Evolutionary conservation across 2,113 vertebrate species (phyloP).

Genomic region (Mesembrinibis cayennensis): DNA sequence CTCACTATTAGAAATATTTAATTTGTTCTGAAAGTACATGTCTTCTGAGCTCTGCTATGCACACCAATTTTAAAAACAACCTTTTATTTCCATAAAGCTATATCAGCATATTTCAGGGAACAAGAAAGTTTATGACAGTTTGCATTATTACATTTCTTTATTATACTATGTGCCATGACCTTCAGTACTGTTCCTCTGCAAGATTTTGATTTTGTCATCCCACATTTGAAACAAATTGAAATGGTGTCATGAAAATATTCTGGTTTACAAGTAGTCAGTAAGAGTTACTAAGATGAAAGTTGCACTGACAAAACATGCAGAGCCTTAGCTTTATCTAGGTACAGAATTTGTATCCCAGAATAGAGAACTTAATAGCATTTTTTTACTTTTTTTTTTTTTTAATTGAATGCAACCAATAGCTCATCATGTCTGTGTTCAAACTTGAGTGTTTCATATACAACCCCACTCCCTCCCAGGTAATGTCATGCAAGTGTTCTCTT

Average conservation of each 20-base stretch:
- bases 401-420: background rate
- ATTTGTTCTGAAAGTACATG: background rate
- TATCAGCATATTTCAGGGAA: background rate
- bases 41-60: background rate
- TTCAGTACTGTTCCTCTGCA: background rate
- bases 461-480: background rate
- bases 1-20: background rate
- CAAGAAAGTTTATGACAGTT: background rate
- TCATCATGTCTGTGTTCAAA: background rate
- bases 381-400: background rate
- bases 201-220: background rate
- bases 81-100: background rate
- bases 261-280: background rate
- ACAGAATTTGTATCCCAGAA: background rate
- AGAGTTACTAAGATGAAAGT: background rate
- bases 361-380: background rate
- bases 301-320: accelerated
- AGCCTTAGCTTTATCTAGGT: background rate
- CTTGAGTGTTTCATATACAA: background rate
- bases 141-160: background rate
- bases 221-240: background rate
- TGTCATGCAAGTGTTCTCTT: background rate
- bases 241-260: background rate
- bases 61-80: background rate
- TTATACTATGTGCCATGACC: background rate